Evolutionary conservation across 1,140 invertebrate species (phyloP).

Genomic region (Chironomus striatipennis): DNA sequence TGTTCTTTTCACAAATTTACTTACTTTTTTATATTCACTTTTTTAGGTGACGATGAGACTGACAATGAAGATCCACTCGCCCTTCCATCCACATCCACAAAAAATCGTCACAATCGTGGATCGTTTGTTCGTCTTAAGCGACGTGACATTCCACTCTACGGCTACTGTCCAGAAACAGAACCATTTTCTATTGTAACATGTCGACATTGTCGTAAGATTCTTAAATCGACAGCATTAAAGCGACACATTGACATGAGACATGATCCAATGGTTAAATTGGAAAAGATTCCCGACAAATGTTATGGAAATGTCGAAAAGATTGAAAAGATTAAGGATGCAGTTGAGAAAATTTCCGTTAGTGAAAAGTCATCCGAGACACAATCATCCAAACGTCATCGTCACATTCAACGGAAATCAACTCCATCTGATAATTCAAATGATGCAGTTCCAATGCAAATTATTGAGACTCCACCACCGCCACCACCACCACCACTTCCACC

Average conservation of each 20-base stretch:
- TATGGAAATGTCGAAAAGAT: not conserved
- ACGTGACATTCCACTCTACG: not conserved
- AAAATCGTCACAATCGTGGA: not conserved
- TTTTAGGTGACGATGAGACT: constrained; percentile 17
- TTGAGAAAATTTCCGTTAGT: not conserved
- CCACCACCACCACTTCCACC: not conserved
- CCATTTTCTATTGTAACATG: not conserved
- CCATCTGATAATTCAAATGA: not conserved
- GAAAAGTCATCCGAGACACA: not conserved
- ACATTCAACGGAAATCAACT: not conserved
- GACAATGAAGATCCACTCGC: not conserved
- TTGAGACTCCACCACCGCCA: not conserved
- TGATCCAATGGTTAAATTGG: not conserved
- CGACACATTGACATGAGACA: not conserved
- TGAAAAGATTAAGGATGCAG: not conserved
- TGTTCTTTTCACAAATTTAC: too few species aligned
- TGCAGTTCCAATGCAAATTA: not conserved
- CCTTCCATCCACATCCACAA: not conserved
- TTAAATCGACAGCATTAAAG: not conserved
- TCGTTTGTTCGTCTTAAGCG: not conserved
- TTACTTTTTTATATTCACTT: too few species aligned
- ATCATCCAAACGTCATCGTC: not conserved
- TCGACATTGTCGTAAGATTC: not conserved
- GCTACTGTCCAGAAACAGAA: not conserved
- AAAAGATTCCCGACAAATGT: not conserved